These are phyloP conservation scores for Halictus ligatus DNA, from an alignment of 2,888 invertebrate species.

Conservation along the genomic window DNA sequence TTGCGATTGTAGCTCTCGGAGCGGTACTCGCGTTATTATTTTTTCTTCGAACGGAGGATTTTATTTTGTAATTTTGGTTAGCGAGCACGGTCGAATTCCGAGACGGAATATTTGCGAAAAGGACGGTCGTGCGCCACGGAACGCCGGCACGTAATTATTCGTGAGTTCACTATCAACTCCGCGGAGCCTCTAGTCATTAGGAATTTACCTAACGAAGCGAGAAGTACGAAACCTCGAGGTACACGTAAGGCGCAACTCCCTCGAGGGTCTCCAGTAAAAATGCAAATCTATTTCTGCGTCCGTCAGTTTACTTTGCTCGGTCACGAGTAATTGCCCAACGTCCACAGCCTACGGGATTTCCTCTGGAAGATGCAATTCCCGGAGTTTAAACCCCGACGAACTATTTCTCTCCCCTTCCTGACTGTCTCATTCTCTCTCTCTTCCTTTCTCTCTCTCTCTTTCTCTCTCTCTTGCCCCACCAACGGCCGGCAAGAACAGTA, in stretches of 20 bases:
- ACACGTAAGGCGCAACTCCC: conserved; percentile 48
- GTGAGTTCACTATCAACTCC: conserved; percentile 31
- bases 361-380: conserved; percentile 61
- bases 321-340: conserved; percentile 66
- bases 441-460: background rate
- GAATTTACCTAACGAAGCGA: conserved; percentile 55
- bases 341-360: conserved; percentile 65
- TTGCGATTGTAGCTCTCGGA: background rate
- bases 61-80: background rate
- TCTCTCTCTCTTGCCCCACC: background rate
- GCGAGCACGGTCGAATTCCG: background rate
- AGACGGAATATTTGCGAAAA: background rate
- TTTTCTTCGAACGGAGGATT: background rate
- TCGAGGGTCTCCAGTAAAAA: conserved; percentile 51
- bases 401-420: conserved; percentile 45
- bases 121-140: conserved; percentile 1
- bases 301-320: conserved; percentile 62
- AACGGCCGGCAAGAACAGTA: conserved; percentile 54
- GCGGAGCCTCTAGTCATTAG: conserved; percentile 43
- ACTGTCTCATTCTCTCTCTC: background rate
- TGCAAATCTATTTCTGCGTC: conserved; percentile 66
- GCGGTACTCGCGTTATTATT: background rate
- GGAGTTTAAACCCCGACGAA: conserved; percentile 62
- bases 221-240: conserved; percentile 50
- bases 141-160: conserved; percentile 32